Evolutionary conservation across 2,888 invertebrate species (phyloP).

Genomic region (Phengaris alcon): DNA sequence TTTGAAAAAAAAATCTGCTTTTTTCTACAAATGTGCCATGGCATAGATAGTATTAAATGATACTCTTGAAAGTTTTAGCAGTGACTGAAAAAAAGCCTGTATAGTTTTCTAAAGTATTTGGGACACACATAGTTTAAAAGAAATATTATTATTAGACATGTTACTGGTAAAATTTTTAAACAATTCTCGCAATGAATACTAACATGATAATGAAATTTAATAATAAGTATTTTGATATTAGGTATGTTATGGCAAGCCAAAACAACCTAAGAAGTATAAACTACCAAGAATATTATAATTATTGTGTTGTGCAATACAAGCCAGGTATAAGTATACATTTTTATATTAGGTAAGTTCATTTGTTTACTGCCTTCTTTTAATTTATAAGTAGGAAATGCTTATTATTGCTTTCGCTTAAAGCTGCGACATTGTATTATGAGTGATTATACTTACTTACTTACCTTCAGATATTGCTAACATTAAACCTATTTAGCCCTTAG

Average conservation of each 20-base stretch:
- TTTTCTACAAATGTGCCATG: too few relatives aligned
- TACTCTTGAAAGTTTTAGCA: too few relatives aligned
- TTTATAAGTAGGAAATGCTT: constrained; percentile 11
- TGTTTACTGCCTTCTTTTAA: background rate
- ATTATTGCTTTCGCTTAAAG: constrained; percentile 17
- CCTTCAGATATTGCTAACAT: background rate
- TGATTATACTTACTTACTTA: background rate
- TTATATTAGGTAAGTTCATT: constrained; percentile 16
- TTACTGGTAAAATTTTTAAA: background rate
- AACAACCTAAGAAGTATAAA: background rate
- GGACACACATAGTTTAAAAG: background rate
- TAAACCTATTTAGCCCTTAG: background rate
- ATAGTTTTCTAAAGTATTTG: too few relatives aligned
- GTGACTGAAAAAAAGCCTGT: too few relatives aligned
- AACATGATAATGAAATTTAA: background rate
- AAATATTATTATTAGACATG: background rate
- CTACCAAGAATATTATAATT: background rate
- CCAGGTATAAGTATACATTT: background rate
- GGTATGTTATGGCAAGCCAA: background rate
- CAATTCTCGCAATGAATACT: background rate
- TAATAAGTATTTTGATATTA: background rate
- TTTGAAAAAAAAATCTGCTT: too few relatives aligned
- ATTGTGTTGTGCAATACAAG: background rate
- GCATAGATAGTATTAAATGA: too few relatives aligned
- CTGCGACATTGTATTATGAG: constrained; percentile 22